These are phyloP conservation scores for Redunca redunca DNA, from an alignment of 2,113 vertebrate genomes.

Conservation along the genomic window DNA sequence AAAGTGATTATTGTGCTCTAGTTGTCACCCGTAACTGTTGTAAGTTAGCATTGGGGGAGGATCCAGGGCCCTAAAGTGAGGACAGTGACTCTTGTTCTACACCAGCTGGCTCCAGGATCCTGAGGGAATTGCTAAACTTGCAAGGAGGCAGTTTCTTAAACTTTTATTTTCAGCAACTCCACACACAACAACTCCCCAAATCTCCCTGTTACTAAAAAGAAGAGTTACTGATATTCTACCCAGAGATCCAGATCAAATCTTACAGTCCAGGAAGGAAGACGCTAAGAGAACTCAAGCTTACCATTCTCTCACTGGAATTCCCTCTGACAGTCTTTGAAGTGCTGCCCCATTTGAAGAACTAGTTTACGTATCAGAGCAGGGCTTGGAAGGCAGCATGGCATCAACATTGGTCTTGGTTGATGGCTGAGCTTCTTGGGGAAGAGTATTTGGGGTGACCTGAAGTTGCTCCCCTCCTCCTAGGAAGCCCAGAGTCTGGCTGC, in stretches of 20 bases:
- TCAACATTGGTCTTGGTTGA: background rate
- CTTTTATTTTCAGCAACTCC: constrained; percentile 36
- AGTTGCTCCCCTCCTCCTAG: background rate
- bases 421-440: background rate
- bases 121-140: background rate
- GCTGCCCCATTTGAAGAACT: background rate
- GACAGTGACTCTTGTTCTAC: background rate
- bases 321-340: background rate
- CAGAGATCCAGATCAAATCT: background rate
- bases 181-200: background rate
- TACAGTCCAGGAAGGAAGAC: background rate
- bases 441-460: background rate
- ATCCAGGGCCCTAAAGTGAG: background rate
- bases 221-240: background rate
- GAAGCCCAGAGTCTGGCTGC: background rate
- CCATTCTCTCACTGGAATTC: background rate
- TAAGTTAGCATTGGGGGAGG: background rate
- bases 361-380: background rate
- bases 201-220: background rate
- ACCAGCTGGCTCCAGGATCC: background rate
- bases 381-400: background rate
- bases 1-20: background rate
- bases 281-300: background rate
- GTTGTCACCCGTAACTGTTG: background rate
- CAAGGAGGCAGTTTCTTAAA: constrained; percentile 36